A percentile compares a stretch with the other conserved stretches of the same genome.
Evolutionary conservation across 1,140 invertebrate species (phyloP).

Genomic region (Geopemphigus sp.): DNA sequence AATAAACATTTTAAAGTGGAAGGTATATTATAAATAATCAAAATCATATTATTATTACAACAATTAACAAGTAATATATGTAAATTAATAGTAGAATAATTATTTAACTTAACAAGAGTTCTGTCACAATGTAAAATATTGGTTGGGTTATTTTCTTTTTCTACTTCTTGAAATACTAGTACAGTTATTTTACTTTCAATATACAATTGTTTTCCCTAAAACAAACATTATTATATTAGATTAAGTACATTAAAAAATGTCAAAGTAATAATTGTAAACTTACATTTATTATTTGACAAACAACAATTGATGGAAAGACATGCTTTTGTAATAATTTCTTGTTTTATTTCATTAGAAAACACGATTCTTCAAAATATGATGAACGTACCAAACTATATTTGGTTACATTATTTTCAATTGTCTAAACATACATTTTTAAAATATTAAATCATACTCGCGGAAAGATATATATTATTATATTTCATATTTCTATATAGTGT

Average conservation of each 20-base stretch:
- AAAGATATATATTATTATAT: not conserved
- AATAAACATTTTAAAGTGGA: not conserved
- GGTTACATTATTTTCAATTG: not conserved
- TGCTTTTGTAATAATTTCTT: not conserved
- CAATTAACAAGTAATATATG: not conserved
- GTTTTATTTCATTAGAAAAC: not conserved
- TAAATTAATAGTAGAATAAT: not conserved
- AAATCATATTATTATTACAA: not conserved
- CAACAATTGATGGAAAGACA: not conserved
- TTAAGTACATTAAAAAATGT: not conserved
- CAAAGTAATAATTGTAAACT: not conserved
- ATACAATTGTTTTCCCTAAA: constrained; percentile 1
- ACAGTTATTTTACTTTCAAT: not conserved
- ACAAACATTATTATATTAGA: not conserved
- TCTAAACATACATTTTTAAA: not conserved
- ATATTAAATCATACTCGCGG: not conserved
- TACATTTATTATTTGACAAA: not conserved
- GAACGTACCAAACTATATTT: not conserved
- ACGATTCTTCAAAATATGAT: not conserved
- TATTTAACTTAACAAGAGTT: not conserved
- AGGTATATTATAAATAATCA: not conserved
- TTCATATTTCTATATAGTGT: not conserved
- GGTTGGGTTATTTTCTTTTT: not conserved
- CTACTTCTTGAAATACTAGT: not conserved
- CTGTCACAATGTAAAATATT: not conserved